These are phyloP conservation scores for Palythoa grandis DNA, from an alignment of 92 coral and sea anemone genomes.

Conservation along the genomic window DNA sequence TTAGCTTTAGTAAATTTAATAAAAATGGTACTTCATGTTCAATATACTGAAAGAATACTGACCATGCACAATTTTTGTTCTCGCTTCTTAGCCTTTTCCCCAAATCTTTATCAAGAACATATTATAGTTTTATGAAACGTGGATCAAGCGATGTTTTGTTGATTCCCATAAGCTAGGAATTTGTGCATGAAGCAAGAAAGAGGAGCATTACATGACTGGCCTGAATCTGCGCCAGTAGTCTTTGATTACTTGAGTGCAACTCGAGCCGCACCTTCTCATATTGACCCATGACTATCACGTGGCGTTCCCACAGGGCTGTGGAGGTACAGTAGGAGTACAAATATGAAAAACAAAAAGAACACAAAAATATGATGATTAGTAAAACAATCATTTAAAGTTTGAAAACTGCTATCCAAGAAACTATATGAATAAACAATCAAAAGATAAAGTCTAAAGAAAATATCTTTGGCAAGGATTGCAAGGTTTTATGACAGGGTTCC, in stretches of 20 bases:
- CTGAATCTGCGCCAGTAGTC: conserved; percentile 96
- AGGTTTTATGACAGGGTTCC: no score
- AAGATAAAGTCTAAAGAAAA: neutral
- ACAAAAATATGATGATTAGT: neutral
- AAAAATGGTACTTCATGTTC: neutral
- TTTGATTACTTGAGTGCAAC: conserved; percentile 94
- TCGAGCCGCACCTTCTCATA: conserved; percentile 99
- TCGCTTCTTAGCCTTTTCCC: neutral
- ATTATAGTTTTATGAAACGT: neutral
- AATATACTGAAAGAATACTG: neutral
- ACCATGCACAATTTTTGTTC: neutral
- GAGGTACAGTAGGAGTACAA: neutral
- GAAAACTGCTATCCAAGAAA: neutral
- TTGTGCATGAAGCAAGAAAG: conserved; percentile 31
- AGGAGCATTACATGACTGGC: conserved; percentile 93
- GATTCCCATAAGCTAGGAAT: conserved; percentile 5
- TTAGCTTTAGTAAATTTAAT: no score
- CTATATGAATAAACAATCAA: neutral
- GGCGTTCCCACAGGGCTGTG: conserved; percentile 95
- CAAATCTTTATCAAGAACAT: neutral
- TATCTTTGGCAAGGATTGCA: neutral
- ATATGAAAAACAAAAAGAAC: conserved; percentile 17
- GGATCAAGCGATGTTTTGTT: conserved; percentile 19
- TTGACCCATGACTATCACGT: conserved; percentile 76
- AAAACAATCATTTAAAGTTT: neutral